Evolutionary conservation across 2,888 invertebrate genomes (phyloP).

Genomic region (Ellobium chinense): DNA sequence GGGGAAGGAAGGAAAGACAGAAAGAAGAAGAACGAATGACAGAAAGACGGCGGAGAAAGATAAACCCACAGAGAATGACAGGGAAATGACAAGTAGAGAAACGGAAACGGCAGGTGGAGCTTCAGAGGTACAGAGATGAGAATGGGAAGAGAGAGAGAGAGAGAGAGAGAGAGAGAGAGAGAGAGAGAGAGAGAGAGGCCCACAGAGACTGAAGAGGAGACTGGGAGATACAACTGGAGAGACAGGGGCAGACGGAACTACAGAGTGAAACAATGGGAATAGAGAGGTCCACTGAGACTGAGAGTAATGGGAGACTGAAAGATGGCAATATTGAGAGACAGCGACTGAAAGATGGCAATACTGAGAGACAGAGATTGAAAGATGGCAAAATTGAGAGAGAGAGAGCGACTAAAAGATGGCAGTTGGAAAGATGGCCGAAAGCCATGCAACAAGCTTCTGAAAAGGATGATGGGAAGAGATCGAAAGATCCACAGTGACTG

Average conservation of each 20-base stretch:
- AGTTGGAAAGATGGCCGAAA: too few relatives aligned
- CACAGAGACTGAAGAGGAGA: not conserved
- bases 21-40: constrained; percentile 1
- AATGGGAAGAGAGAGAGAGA: not conserved
- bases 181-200: not conserved
- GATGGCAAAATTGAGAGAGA: not conserved
- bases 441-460: too few relatives aligned
- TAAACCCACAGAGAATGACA: not conserved
- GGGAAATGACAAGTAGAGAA: not conserved
- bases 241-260: not conserved
- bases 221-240: not conserved
- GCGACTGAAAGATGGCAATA: not conserved
- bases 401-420: not conserved
- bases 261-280: not conserved
- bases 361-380: not conserved
- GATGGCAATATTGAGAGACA: not conserved
- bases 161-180: not conserved
- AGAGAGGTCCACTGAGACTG: not conserved
- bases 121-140: not conserved
- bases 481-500: too few relatives aligned
- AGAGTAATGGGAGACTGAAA: not conserved
- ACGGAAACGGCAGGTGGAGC: not conserved
- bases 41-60: not conserved
- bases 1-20: constrained; percentile 10
- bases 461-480: too few relatives aligned